A percentile compares a stretch with the other conserved stretches of the same genome.
These are phyloP conservation scores for Aphidius gifuensis DNA, from an alignment of 1,140 invertebrate species.

Conservation along the genomic window DNA sequence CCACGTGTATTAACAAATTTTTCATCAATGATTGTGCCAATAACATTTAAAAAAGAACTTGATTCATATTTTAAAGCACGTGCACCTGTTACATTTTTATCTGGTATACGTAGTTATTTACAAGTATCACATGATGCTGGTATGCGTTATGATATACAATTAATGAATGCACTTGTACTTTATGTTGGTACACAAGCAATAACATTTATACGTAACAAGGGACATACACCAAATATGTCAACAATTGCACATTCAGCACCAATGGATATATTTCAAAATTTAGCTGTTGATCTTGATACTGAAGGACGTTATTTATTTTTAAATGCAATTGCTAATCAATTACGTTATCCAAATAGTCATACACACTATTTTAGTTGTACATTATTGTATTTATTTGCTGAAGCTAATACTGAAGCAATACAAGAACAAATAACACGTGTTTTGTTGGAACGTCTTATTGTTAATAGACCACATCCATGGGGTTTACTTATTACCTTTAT, in stretches of 20 bases:
- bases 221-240: conserved; percentile 88
- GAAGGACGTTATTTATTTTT: conserved; percentile 96
- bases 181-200: conserved; percentile 98
- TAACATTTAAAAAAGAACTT: conserved; percentile 89
- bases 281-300: conserved; percentile 95
- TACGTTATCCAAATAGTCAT: conserved; percentile 98
- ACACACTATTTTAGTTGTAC: conserved; percentile 99
- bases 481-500: conserved; percentile 98
- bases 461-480: conserved; percentile 98
- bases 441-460: conserved; percentile 92
- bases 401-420: conserved; percentile 95
- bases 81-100: conserved; percentile 92
- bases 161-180: conserved; percentile 95
- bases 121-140: conserved; percentile 85
- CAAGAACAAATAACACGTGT: conserved; percentile 91
- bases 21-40: conserved; percentile 79
- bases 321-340: conserved; percentile 97
- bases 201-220: conserved; percentile 78
- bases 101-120: conserved; percentile 85
- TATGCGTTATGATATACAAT: conserved; percentile 88
- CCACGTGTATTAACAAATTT: conserved; percentile 91
- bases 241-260: conserved; percentile 96
- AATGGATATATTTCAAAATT: conserved; percentile 99
- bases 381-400: conserved; percentile 94
- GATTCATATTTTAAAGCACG: conserved; percentile 95